Percentiles rank a stretch among this genome's conserved stretches.
Evolutionary conservation across 1,140 invertebrate genomes (phyloP).

Genomic region (Psilanteris sp.): DNA sequence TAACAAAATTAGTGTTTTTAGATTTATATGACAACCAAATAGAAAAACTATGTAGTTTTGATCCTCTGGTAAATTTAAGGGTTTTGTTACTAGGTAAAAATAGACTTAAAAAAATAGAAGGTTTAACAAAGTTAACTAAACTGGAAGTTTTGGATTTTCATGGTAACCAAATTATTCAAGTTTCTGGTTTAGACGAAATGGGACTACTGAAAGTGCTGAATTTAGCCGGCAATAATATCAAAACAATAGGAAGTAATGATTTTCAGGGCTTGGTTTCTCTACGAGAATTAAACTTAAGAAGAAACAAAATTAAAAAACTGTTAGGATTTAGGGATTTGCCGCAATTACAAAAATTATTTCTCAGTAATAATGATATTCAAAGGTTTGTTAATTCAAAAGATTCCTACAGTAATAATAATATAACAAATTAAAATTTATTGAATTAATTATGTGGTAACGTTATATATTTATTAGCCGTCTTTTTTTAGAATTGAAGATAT

Average conservation of each 20-base stretch:
- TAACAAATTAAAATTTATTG: too few species aligned
- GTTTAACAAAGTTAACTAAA: slow-evolving; percentile 85
- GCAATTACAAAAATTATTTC: slow-evolving; percentile 89
- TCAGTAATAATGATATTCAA: slow-evolving; percentile 92
- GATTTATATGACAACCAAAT: slow-evolving; percentile 97
- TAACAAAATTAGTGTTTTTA: slow-evolving; percentile 91
- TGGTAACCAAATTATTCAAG: slow-evolving; percentile 90
- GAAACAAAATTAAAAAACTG: slow-evolving; percentile 90
- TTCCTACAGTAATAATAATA: too few species aligned
- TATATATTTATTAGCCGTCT: too few species aligned
- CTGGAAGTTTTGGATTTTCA: slow-evolving; percentile 95
- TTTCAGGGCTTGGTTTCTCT: slow-evolving; percentile 88
- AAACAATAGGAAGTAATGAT: slow-evolving; percentile 85
- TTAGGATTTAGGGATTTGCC: slow-evolving; percentile 89
- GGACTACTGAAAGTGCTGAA: slow-evolving; percentile 92
- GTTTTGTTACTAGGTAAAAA: slow-evolving; percentile 95
- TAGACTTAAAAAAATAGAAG: slow-evolving; percentile 85
- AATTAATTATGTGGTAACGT: too few species aligned
- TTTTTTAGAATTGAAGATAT: slow-evolving; percentile 88
- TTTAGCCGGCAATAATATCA: slow-evolving; percentile 93
- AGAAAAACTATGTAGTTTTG: slow-evolving; percentile 88
- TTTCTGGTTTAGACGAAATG: slow-evolving; percentile 83
- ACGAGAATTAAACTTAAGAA: slow-evolving; percentile 91
- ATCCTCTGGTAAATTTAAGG: slow-evolving; percentile 87
- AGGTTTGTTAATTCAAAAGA: too few species aligned